Conservation (phyloP, 2,888 invertebrate genomes). For the Allacma fusca region DNA sequence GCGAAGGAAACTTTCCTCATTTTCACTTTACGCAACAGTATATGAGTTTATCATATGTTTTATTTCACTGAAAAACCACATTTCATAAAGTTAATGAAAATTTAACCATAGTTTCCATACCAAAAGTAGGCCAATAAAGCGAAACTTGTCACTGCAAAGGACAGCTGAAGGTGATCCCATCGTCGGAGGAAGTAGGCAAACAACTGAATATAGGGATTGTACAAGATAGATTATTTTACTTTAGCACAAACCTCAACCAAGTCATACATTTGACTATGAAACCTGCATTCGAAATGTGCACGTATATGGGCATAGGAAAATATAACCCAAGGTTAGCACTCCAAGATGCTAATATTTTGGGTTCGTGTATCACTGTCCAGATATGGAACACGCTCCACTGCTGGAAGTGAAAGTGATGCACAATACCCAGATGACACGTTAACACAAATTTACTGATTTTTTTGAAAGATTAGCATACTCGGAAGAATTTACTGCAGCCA, state of each 20-base stretch:
- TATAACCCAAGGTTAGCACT: too few relatives aligned
- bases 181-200: slow-evolving; percentile 53
- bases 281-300: too few relatives aligned
- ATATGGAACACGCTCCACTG: too few relatives aligned
- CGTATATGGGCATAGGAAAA: too few relatives aligned
- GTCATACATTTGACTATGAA: too few relatives aligned
- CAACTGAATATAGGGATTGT: slow-evolving; percentile 28
- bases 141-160: slow-evolving; percentile 53
- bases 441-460: slow-evolving; percentile 18
- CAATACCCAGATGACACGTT: neutral
- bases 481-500: slow-evolving; percentile 1
- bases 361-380: too few relatives aligned
- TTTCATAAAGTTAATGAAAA: neutral
- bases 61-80: neutral
- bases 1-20: slow-evolving; percentile 14
- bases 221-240: neutral
- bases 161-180: slow-evolving; percentile 56
- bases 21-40: neutral
- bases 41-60: neutral
- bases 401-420: neutral
- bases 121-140: slow-evolving; percentile 52
- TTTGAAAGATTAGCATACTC: slow-evolving; percentile 4
- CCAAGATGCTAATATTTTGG: too few relatives aligned
- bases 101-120: slow-evolving; percentile 41
- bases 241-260: neutral